phyloP scores from a whole-genome alignment of 2,113 vertebrate genomes.

The Puma concolor region DNA sequence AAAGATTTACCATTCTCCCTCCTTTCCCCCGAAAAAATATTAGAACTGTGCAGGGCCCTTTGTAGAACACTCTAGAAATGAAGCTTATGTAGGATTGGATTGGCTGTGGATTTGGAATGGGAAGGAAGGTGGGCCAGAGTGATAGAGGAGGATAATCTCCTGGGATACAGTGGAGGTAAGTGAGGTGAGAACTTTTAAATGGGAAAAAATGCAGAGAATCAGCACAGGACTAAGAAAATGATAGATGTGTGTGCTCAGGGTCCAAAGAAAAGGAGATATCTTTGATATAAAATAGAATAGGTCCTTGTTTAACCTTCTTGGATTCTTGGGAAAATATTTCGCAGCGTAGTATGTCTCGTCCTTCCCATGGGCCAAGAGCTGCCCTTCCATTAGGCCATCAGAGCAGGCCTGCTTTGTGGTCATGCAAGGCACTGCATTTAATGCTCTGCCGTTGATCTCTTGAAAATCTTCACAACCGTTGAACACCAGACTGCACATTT shows the following conservation, averaged over 20 bases:
- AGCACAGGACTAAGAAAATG: not conserved
- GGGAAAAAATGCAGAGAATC: not conserved
- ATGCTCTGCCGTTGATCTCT: not conserved
- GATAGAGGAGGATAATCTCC: not conserved
- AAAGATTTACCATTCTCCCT: not conserved
- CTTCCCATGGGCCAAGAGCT: not conserved
- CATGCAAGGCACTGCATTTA: not conserved
- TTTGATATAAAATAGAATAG: not conserved
- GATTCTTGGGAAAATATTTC: not conserved
- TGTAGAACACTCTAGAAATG: not conserved
- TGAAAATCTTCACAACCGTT: not conserved
- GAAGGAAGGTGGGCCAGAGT: not conserved
- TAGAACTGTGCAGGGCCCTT: not conserved
- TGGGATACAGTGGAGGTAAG: not conserved
- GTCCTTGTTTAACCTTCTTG: not conserved
- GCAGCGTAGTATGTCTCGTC: not conserved
- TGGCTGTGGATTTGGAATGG: not conserved
- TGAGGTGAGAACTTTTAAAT: not conserved
- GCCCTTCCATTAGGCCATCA: not conserved
- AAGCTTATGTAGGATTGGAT: not conserved
- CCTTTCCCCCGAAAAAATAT: not conserved
- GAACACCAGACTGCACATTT: not conserved
- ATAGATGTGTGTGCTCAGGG: not conserved
- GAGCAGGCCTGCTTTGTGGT: not conserved
- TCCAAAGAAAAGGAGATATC: not conserved